Conservation (phyloP, 2,888 invertebrate species). For the Tholera decimalis region DNA sequence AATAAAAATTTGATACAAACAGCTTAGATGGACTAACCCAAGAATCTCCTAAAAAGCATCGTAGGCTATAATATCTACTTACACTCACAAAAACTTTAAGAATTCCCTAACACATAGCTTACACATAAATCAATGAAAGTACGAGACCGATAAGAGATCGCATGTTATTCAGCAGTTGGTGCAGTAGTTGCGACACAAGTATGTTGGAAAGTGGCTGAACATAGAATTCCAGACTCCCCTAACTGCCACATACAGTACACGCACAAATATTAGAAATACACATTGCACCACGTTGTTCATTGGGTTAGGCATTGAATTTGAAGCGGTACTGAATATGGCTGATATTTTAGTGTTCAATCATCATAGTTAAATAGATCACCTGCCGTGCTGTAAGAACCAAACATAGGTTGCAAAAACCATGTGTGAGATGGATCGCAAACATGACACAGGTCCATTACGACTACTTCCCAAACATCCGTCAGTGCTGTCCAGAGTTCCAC, state of each 20-base stretch:
- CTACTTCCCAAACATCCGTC: constrained; percentile 17
- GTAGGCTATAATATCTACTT: background rate
- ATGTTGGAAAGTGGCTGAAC: constrained; percentile 55
- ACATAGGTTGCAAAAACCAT: background rate
- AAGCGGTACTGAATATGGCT: background rate
- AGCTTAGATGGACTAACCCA: background rate
- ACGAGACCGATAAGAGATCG: constrained; percentile 50
- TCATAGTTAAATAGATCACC: no score
- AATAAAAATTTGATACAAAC: background rate
- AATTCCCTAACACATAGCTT: constrained; percentile 23
- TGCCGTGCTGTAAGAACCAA: background rate
- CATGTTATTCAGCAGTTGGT: constrained; percentile 56
- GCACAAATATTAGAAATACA: constrained; percentile 40
- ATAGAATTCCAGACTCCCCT: constrained; percentile 43
- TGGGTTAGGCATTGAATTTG: background rate
- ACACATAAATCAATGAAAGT: constrained; percentile 45
- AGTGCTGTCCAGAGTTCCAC: constrained; percentile 22
- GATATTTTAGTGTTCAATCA: background rate
- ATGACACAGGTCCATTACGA: background rate
- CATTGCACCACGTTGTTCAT: constrained; percentile 6
- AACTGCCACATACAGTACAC: constrained; percentile 14
- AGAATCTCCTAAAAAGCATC: background rate
- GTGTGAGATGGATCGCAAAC: background rate
- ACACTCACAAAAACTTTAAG: constrained; percentile 1
- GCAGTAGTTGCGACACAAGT: constrained; percentile 30